Evolutionary conservation across 2,113 vertebrate species (phyloP).

Genomic region (Recurvirostra avosetta): DNA sequence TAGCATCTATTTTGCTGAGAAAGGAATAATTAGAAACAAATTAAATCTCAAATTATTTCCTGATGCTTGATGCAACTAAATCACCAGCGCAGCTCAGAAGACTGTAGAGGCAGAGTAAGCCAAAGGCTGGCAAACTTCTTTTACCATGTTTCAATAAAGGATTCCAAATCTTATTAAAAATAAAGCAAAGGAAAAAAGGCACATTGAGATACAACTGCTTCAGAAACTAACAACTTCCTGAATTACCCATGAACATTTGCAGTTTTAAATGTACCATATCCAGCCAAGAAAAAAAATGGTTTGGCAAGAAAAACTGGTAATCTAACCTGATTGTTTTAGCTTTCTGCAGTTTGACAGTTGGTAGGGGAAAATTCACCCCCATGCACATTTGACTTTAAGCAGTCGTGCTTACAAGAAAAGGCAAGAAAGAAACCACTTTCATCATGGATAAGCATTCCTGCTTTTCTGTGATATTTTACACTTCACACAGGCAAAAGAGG

Average conservation of each 20-base stretch:
- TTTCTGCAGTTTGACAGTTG: background rate
- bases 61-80: background rate
- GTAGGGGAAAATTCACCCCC: background rate
- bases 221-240: background rate
- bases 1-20: background rate
- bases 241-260: background rate
- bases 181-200: background rate
- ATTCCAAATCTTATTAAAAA: background rate
- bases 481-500: background rate
- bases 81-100: background rate
- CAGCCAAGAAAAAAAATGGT: background rate
- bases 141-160: background rate
- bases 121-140: background rate
- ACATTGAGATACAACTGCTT: background rate
- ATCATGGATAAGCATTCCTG: background rate
- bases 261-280: background rate
- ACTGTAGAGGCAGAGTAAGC: background rate
- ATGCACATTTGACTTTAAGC: background rate
- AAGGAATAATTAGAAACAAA: background rate
- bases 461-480: background rate
- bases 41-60: background rate
- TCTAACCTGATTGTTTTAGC: background rate
- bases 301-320: background rate
- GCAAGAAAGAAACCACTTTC: background rate
- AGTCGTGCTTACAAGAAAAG: background rate